Conservation (phyloP, 2,113 vertebrate genomes). For the Ciconia maguari region DNA sequence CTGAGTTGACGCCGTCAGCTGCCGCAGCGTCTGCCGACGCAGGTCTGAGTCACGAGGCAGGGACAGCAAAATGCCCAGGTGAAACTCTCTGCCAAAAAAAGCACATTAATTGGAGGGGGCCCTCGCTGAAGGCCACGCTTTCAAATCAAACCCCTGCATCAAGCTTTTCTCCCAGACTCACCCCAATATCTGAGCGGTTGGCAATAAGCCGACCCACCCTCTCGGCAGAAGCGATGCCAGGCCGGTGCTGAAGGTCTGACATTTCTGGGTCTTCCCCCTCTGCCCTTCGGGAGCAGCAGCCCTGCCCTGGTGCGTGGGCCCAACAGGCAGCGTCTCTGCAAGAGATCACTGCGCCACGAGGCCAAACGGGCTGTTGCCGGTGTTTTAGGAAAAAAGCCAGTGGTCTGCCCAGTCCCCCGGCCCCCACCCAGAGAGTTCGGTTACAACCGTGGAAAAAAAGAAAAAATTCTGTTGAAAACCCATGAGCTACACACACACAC, state of each 20-base stretch:
- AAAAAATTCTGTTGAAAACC: neutral
- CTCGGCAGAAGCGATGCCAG: neutral
- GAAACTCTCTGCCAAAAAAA: neutral
- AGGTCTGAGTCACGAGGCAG: neutral
- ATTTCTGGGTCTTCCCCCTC: neutral
- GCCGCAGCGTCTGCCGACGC: neutral
- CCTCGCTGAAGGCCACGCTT: neutral
- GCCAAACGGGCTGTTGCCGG: fast-evolving
- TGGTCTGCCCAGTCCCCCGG: neutral
- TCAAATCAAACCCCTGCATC: neutral
- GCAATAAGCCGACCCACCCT: neutral
- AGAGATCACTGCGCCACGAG: neutral
- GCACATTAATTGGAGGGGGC: neutral
- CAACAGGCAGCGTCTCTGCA: neutral
- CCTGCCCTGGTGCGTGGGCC: fast-evolving
- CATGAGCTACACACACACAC: neutral
- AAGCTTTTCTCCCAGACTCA: neutral
- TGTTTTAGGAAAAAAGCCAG: neutral
- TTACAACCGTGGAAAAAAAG: neutral
- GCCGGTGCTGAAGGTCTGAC: neutral
- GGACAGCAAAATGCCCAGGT: neutral
- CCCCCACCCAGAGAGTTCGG: no score
- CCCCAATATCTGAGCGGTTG: fast-evolving
- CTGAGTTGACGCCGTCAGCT: neutral
- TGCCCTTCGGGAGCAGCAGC: neutral